phyloP scores from a whole-genome alignment of 2,888 invertebrate genomes.

The Euproctis similis region DNA sequence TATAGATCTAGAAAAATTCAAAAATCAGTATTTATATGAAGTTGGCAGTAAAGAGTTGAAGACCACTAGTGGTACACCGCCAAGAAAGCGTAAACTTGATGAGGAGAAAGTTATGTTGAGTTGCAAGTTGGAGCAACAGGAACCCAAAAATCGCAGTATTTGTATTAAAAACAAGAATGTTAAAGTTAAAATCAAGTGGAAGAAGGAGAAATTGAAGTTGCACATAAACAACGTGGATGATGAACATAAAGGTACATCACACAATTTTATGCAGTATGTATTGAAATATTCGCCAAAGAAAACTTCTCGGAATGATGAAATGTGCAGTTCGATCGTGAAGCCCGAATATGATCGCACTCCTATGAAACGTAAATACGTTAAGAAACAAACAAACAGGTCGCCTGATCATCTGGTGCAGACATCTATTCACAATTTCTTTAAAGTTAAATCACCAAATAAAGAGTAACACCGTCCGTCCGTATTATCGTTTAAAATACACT shows the following conservation, averaged over 20 bases:
- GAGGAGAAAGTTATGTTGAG: conserved; percentile 7
- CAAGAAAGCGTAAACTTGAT: conserved; percentile 4
- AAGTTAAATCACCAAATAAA: conserved; percentile 15
- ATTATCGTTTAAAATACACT: too few relatives aligned
- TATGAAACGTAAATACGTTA: conserved; percentile 32
- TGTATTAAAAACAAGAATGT: conserved; percentile 33
- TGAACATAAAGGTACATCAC: neutral
- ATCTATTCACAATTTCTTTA: conserved; percentile 50
- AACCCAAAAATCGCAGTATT: conserved; percentile 17
- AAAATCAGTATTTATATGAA: conserved; percentile 49
- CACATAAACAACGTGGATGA: conserved; percentile 32
- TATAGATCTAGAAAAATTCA: conserved; percentile 52
- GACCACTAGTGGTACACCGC: neutral
- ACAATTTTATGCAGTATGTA: conserved; percentile 40
- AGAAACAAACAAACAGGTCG: conserved; percentile 32
- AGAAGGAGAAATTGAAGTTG: conserved; percentile 31
- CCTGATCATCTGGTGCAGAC: conserved; percentile 50
- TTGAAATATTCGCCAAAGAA: conserved; percentile 34
- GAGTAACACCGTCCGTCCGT: too few relatives aligned
- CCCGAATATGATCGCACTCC: conserved; percentile 34
- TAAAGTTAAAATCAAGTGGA: conserved; percentile 43
- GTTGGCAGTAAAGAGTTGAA: conserved; percentile 18
- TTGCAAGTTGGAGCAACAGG: conserved; percentile 9
- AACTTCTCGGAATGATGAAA: too few relatives aligned
- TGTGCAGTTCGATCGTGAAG: conserved; percentile 22